A percentile compares a stretch with the other conserved stretches of the same genome.
Conservation (phyloP, 2,888 invertebrate species). For the Tanytarsus gracilentus region DNA sequence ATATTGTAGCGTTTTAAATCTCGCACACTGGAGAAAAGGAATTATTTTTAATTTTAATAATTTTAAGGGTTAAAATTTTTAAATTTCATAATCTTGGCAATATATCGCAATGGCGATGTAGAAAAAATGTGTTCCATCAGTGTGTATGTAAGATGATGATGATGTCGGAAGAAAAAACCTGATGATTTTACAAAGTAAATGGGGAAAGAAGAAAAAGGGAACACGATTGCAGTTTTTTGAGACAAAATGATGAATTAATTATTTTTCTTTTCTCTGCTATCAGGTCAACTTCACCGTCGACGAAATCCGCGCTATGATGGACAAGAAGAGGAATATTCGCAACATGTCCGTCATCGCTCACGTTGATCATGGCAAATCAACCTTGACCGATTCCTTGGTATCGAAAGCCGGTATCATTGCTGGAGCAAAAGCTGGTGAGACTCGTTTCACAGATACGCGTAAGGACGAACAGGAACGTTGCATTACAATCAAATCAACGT, state of each 20-base stretch:
- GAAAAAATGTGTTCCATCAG: not conserved
- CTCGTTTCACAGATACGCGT: conserved; percentile 97
- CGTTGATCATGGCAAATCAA: conserved; percentile 99
- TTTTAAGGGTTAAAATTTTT: no score
- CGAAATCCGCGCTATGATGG: conserved; percentile 99
- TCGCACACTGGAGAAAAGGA: no score
- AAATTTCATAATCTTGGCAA: no score
- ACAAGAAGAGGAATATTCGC: conserved; percentile 98
- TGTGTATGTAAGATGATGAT: not conserved
- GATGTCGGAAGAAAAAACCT: not conserved
- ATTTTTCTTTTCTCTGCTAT: not conserved
- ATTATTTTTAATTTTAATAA: not conserved
- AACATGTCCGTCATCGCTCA: conserved; percentile 99
- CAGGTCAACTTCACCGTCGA: conserved; percentile 99
- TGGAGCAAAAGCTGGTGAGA: conserved; percentile 96
- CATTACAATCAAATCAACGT: conserved; percentile 99
- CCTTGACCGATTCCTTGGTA: conserved; percentile 97
- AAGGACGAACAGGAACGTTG: conserved; percentile 99
- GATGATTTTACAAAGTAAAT: conserved; percentile 3
- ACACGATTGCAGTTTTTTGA: no score
- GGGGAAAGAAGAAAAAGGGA: not conserved
- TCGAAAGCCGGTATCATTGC: conserved; percentile 99
- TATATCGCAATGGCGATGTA: not conserved
- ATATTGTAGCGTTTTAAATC: no score
- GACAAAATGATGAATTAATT: not conserved